Base-by-base conservation (phyloP, 2,797 vertebrate genomes). In the Halcyon chelicuti region DNA sequence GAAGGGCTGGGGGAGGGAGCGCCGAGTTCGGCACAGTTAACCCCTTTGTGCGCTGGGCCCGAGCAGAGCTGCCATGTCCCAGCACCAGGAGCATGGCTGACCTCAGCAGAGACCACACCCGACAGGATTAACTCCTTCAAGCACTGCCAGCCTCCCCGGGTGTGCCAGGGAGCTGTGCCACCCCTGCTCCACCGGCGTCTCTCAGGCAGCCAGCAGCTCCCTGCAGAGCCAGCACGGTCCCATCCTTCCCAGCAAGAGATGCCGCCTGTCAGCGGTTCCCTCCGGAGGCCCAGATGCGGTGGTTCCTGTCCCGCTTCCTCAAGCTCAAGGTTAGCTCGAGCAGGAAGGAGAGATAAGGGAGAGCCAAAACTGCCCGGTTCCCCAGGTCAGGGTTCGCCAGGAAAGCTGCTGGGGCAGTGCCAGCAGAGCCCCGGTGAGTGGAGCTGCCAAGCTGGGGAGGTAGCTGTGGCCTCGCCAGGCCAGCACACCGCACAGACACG, bases 1-100 rank as follows among this genome's bases (percentile, higher is more conserved):
- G 94, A 97, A 97, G 82, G 94, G 93, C 92, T 93, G 91, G 93
- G 95, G 90, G 94, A 96, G 96, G 97, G 97, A 93, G 82, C 49
- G 18, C 65, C 11, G 73, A 63, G 26, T 29, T 82, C 84, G 2
- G 85, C 83, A 85, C 74, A 81, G 33, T 98, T 98, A 98, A 98
- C 98, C 96, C 97, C 94, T 97, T 96, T 93, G 78, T 91, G 95
- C 39, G 5, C 82, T 28, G 21, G 60, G 54, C 37, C 65, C 29
- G 39, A 81, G 72, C 37, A 14, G 8, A 72, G 96, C 82, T 47
- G 51, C 61, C 35, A 1, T 7, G n/a, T 28, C 57, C 71, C 61
- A 35, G 40, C 42, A 42, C 31, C 20, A 12, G 35, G 28, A 88
- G 31, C 25, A 10, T 0, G 16, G 39, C 21, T 72, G 66, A 18